phyloP scores from a whole-genome alignment of 2,113 vertebrate species.

The Microtus pennsylvanicus region DNA sequence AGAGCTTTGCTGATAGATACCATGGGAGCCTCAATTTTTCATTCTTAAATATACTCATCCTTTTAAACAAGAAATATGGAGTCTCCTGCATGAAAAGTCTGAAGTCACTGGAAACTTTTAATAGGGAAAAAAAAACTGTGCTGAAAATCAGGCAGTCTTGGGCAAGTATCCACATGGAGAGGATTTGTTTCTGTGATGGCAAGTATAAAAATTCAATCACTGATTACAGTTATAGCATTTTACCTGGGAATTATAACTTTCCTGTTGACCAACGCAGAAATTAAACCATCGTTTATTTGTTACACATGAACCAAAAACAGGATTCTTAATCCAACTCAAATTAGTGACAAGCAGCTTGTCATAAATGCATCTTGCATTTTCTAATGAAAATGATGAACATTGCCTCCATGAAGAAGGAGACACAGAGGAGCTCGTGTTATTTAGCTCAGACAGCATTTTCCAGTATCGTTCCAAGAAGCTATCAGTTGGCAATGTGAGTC shows the following conservation, averaged over 20 bases:
- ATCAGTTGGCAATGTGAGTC: background rate
- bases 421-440: background rate
- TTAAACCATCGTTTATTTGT: background rate
- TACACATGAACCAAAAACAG: background rate
- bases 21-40: background rate
- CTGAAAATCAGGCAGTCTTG: background rate
- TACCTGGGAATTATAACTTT: background rate
- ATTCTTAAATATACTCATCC: background rate
- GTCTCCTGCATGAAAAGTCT: background rate
- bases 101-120: background rate
- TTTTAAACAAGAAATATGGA: background rate
- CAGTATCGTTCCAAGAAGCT: slow-evolving; percentile 1
- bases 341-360: background rate
- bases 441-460: slow-evolving; percentile 22
- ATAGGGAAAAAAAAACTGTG: background rate
- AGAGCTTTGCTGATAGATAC: background rate
- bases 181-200: background rate
- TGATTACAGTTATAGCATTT: background rate
- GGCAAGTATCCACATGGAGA: background rate
- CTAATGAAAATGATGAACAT: background rate
- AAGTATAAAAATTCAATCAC: background rate
- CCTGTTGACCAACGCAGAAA: background rate
- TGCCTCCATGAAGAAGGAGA: background rate
- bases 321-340: background rate
- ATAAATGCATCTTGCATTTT: background rate